phyloP scores from a whole-genome alignment of 2,797 vertebrate genomes.

The Anableps anableps region DNA sequence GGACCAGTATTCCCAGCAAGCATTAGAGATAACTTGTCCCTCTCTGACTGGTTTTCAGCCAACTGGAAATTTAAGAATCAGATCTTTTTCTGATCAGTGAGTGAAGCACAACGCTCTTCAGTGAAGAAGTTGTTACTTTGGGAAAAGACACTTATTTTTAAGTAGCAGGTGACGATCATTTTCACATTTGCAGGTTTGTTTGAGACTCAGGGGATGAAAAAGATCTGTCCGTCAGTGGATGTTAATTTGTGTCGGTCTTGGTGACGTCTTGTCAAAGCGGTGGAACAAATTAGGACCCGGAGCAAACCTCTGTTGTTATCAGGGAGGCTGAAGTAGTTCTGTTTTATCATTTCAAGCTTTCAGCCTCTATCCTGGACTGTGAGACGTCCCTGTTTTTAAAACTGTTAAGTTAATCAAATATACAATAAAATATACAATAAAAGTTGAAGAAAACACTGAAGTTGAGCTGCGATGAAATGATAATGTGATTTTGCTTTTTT shows the following conservation, averaged over 20 bases:
- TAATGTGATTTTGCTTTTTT: constrained; percentile 33
- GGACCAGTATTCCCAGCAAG: neutral
- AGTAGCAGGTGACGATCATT: neutral
- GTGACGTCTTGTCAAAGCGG: neutral
- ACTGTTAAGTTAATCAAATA: neutral
- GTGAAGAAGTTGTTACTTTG: neutral
- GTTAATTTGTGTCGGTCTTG: neutral
- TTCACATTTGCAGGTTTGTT: neutral
- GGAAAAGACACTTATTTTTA: neutral
- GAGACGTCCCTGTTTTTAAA: neutral
- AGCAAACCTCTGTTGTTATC: neutral
- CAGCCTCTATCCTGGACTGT: neutral
- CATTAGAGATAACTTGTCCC: neutral
- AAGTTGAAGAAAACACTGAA: constrained; percentile 55
- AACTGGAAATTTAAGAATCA: neutral
- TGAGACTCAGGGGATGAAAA: neutral
- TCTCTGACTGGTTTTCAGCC: neutral
- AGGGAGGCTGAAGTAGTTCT: neutral
- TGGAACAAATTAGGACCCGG: neutral
- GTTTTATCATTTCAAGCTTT: neutral
- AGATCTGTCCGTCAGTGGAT: neutral
- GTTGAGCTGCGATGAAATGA: constrained; percentile 50
- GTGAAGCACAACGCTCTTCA: neutral
- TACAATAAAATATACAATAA: too few species aligned
- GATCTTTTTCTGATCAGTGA: neutral